These are phyloP conservation scores for Ericerus pela DNA, from an alignment of 1,140 invertebrate species.

Conservation along the genomic window DNA sequence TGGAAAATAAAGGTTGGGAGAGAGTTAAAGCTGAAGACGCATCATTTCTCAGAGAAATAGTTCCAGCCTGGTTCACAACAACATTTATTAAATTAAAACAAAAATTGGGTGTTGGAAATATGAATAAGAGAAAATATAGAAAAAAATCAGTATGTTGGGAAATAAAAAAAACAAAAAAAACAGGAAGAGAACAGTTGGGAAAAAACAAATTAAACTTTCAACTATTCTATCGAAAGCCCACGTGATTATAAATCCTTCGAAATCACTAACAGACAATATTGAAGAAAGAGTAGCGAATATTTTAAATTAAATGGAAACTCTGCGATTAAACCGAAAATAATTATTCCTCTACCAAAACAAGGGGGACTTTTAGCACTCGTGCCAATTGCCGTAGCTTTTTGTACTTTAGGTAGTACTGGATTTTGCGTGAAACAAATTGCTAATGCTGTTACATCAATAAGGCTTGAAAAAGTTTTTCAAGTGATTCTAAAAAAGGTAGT, in stretches of 20 bases:
- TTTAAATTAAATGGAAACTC: too few relatives aligned
- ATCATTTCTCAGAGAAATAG: constrained; percentile 28
- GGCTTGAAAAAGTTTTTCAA: too few relatives aligned
- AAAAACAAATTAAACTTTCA: background rate
- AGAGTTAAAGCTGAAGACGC: constrained; percentile 29
- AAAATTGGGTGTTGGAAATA: background rate
- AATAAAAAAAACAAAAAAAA: background rate
- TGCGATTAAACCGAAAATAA: too few relatives aligned
- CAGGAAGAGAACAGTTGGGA: background rate
- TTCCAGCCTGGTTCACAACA: constrained; percentile 25
- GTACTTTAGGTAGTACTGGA: too few relatives aligned
- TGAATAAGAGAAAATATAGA: background rate
- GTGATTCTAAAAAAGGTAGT: too few relatives aligned
- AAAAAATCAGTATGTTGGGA: background rate
- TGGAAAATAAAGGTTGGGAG: constrained; percentile 30
- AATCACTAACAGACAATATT: background rate
- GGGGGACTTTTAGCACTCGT: too few relatives aligned
- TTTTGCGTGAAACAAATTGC: too few relatives aligned
- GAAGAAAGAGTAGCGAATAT: too few relatives aligned
- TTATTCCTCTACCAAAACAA: too few relatives aligned
- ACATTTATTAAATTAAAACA: constrained; percentile 25
- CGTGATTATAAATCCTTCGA: background rate
- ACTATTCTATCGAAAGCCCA: background rate
- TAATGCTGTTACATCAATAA: too few relatives aligned
- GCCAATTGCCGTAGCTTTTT: too few relatives aligned